Evolutionary conservation across 2,113 vertebrate species (phyloP), one percentile per base, ranked within the genome.

Genomic region (Elgaria multicarinata): DNA sequence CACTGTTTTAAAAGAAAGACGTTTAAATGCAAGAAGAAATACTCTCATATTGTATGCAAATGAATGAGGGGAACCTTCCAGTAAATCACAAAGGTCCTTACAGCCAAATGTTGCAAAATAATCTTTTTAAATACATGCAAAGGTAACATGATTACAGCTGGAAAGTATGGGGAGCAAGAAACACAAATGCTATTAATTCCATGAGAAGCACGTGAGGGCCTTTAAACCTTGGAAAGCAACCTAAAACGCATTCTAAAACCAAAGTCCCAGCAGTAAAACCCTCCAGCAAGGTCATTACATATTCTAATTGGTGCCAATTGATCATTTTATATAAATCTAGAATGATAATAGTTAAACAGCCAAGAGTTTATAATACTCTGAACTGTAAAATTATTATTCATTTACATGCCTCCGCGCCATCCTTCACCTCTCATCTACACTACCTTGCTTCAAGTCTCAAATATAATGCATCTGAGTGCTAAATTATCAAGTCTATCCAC

Each of bases 211-310:
- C 62, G 80, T 36, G 78, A 89, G 83, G 39, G 71, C 44, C 88
- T 84, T 67, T 87, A 88, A 93, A 90, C 90, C 89, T 92, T 90
- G 89, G 89, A 83, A 92, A 90, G 62, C 85, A 91, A 86, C 72
- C 50, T 13, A 33, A 87, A 94, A 90, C 85, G 71, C 86, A 90
- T 92, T 90, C 89, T 83, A 46, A 90, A 76, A 75, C 33, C 90
- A 58, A 88, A 1, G 55, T 82, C 72, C 67, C 76, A 89, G 69
- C 66, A 81, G 83, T 69, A 42, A 86, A 90, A 66, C 85, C n/a
- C 39, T 89, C 53, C 84, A 83, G 64, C 79, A 69, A 78, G 71
- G 6, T 88, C 78, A 64, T 87, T 89, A 81, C 85, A 78, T 14
- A 88, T 90, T 90, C 85, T 89, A 80, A 36, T 33, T 46, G 66